Percentiles rank a stretch among this genome's conserved stretches.
Evolutionary conservation across 2,888 invertebrate genomes (phyloP).

Genomic region (Lomographa bimaculata): DNA sequence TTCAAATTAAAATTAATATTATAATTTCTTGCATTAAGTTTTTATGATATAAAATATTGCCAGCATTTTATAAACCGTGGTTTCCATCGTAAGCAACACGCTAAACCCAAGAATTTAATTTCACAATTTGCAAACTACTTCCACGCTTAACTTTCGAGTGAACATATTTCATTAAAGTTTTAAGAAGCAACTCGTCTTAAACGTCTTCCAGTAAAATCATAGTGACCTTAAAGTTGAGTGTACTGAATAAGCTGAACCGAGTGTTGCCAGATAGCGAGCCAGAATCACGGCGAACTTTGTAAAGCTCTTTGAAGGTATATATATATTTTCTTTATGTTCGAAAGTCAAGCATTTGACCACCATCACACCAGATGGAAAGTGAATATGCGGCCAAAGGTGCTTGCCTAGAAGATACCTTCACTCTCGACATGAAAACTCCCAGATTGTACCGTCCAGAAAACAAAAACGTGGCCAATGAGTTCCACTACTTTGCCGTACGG

Average conservation of each 20-base stretch:
- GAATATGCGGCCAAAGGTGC: too few relatives aligned
- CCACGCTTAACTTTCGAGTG: constrained; percentile 42
- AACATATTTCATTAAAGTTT: constrained; percentile 57
- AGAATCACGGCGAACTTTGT: constrained; percentile 42
- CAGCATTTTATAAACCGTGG: neutral
- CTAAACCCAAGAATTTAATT: constrained; percentile 39
- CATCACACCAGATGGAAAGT: too few relatives aligned
- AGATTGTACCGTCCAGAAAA: too few relatives aligned
- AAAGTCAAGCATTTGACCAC: too few relatives aligned
- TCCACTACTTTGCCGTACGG: too few relatives aligned
- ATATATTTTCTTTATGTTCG: too few relatives aligned
- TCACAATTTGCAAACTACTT: constrained; percentile 35
- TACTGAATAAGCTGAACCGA: constrained; percentile 35
- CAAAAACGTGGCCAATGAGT: too few relatives aligned
- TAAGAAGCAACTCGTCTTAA: constrained; percentile 40
- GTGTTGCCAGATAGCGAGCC: constrained; percentile 41
- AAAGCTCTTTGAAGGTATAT: constrained; percentile 42
- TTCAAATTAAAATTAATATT: too few relatives aligned
- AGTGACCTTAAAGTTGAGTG: constrained; percentile 45
- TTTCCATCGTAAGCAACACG: constrained; percentile 17
- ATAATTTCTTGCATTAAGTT: too few relatives aligned
- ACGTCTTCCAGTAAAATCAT: constrained; percentile 48
- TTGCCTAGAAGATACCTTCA: too few relatives aligned
- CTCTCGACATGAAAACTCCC: too few relatives aligned
- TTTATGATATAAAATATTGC: neutral